phyloP scores from a whole-genome alignment of 2,888 invertebrate genomes.

The Dendrolimus houi region DNA sequence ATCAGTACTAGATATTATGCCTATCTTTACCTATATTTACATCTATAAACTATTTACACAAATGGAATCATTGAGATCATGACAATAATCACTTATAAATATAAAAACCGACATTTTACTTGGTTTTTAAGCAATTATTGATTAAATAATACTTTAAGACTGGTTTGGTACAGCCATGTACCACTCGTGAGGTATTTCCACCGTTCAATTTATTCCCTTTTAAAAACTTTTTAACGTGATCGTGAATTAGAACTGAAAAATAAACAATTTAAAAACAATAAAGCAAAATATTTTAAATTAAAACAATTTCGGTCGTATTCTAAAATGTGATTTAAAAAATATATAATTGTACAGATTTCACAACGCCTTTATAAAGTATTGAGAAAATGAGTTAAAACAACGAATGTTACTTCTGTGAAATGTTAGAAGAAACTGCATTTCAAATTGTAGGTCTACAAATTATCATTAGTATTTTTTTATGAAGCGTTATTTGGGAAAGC shows the following conservation, averaged over 20 bases:
- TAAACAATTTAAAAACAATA: neutral
- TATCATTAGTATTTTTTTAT: too few relatives aligned
- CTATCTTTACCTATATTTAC: constrained; percentile 51
- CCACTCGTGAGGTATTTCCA: constrained; percentile 53
- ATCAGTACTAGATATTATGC: constrained; percentile 33
- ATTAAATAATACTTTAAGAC: constrained; percentile 72
- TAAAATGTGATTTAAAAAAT: too few relatives aligned
- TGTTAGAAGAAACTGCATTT: too few relatives aligned
- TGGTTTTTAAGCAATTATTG: constrained; percentile 41
- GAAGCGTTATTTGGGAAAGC: too few relatives aligned
- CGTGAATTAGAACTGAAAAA: neutral
- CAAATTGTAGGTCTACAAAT: too few relatives aligned
- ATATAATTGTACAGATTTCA: too few relatives aligned
- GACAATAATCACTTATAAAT: constrained; percentile 54
- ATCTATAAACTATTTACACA: constrained; percentile 62
- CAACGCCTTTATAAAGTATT: too few relatives aligned
- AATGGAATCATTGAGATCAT: constrained; percentile 76
- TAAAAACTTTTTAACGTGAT: neutral
- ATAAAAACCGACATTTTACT: constrained; percentile 48
- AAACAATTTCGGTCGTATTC: too few relatives aligned
- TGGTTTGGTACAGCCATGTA: constrained; percentile 56
- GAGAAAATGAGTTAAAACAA: too few relatives aligned
- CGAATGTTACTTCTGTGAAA: too few relatives aligned
- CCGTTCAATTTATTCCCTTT: constrained; percentile 7
- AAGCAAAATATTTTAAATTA: neutral